phyloP scores from a whole-genome alignment of 2,113 vertebrate species.

The Diphyllodes magnificus region DNA sequence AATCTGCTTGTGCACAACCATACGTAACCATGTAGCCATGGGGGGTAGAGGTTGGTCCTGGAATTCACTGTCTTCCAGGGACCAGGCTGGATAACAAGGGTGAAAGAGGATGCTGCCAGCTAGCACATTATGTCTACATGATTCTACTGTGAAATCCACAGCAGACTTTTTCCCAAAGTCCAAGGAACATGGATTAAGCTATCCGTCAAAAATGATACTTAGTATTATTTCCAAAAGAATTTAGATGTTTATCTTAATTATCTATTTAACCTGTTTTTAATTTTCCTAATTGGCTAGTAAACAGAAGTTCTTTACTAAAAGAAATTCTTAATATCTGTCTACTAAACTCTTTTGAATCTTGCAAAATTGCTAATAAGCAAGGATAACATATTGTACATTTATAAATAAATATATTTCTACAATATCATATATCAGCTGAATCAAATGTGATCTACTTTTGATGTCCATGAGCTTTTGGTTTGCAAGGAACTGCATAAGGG shows the following conservation, averaged over 20 bases:
- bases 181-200: neutral
- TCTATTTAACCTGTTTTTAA: neutral
- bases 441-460: neutral
- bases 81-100: neutral
- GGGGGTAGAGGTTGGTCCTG: neutral
- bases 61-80: neutral
- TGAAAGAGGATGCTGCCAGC: neutral
- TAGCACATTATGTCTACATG: neutral
- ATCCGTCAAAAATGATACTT: neutral
- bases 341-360: neutral
- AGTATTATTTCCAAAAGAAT: neutral
- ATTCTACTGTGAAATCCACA: neutral
- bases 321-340: neutral
- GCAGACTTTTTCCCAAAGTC: neutral
- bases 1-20: neutral
- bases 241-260: neutral
- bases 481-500: neutral
- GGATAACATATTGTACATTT: neutral
- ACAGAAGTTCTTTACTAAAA: neutral
- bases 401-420: neutral
- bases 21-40: fast-evolving
- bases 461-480: neutral
- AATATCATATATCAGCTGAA: neutral
- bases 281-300: neutral
- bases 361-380: neutral